A percentile compares a stretch with the other conserved stretches of the same genome.
phyloP scores from a whole-genome alignment of 1,140 invertebrate species.

The Drosophila baimaii region DNA sequence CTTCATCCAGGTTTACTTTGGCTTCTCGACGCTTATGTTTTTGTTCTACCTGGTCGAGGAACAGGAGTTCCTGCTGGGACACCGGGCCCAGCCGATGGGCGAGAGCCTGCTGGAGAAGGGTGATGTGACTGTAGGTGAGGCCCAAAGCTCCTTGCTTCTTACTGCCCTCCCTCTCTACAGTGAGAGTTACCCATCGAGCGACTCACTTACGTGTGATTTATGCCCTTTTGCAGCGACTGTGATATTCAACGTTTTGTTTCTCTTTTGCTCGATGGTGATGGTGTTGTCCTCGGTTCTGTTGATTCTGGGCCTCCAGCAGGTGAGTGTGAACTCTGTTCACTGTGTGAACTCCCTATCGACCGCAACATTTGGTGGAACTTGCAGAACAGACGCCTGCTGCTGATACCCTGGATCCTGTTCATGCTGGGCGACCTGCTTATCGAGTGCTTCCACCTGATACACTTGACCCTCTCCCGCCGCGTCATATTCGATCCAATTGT shows the following conservation, averaged over 20 bases:
- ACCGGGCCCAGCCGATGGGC: conserved; percentile 52
- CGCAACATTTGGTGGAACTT: background rate
- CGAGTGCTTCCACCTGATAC: conserved; percentile 64
- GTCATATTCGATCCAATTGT: conserved; percentile 75
- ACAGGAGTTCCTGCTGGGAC: conserved; percentile 70
- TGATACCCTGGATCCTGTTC: conserved; percentile 72
- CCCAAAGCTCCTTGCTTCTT: background rate
- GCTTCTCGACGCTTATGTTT: conserved; percentile 73
- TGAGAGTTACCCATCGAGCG: background rate
- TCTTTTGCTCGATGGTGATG: conserved; percentile 76
- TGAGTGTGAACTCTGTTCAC: too few species aligned
- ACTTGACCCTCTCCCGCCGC: conserved; percentile 63
- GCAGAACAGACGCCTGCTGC: conserved; percentile 71
- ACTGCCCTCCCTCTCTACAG: background rate
- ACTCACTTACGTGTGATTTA: conserved; percentile 55
- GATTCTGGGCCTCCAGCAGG: conserved; percentile 65
- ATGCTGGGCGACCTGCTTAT: conserved; percentile 75
- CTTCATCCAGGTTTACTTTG: conserved; percentile 68
- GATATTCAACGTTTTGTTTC: conserved; percentile 81
- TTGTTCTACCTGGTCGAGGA: conserved; percentile 70
- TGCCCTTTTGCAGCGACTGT: conserved; percentile 71
- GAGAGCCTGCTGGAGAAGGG: conserved; percentile 74
- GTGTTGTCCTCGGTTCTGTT: conserved; percentile 65
- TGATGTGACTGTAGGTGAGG: conserved; percentile 72
- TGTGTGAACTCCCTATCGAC: background rate